Evolutionary conservation across 2,797 vertebrate species (phyloP).

Genomic region (Spondyliosoma cantharus): DNA sequence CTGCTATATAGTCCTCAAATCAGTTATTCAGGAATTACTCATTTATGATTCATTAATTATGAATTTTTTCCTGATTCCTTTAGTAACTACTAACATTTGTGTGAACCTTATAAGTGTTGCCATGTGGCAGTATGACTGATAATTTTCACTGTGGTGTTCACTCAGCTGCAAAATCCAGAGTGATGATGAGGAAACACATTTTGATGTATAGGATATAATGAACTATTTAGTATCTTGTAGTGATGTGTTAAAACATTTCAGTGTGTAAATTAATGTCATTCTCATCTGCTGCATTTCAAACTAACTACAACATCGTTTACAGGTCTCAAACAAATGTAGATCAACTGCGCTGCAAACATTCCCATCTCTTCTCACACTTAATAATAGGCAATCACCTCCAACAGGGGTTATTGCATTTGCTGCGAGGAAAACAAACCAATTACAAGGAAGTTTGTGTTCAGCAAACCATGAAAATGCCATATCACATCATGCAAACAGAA

Average conservation of each 20-base stretch:
- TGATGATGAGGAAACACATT: constrained; percentile 5
- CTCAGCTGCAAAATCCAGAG: constrained; percentile 3
- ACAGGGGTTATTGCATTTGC: constrained; percentile 66
- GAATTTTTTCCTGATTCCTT: too few relatives aligned
- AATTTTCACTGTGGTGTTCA: constrained; percentile 5
- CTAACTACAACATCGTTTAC: background rate
- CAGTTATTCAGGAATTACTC: too few relatives aligned
- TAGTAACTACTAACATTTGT: too few relatives aligned
- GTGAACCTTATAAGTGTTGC: too few relatives aligned
- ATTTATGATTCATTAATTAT: too few relatives aligned
- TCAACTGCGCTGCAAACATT: constrained; percentile 41
- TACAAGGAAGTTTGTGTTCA: constrained; percentile 72
- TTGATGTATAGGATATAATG: constrained; percentile 5
- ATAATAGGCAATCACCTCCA: constrained; percentile 59
- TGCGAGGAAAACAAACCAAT: constrained; percentile 71
- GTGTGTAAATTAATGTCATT: constrained; percentile 8
- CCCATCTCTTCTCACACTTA: constrained; percentile 31
- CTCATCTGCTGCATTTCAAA: constrained; percentile 7
- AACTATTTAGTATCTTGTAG: constrained; percentile 5
- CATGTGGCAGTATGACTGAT: constrained; percentile 13
- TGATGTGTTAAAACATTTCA: background rate
- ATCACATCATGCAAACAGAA: constrained; percentile 71
- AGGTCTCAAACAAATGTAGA: constrained; percentile 27
- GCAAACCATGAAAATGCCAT: constrained; percentile 72
- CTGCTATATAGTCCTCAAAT: too few relatives aligned